These are phyloP conservation scores for Cepaea nemoralis DNA, from an alignment of 1,140 invertebrate genomes.

Conservation along the genomic window DNA sequence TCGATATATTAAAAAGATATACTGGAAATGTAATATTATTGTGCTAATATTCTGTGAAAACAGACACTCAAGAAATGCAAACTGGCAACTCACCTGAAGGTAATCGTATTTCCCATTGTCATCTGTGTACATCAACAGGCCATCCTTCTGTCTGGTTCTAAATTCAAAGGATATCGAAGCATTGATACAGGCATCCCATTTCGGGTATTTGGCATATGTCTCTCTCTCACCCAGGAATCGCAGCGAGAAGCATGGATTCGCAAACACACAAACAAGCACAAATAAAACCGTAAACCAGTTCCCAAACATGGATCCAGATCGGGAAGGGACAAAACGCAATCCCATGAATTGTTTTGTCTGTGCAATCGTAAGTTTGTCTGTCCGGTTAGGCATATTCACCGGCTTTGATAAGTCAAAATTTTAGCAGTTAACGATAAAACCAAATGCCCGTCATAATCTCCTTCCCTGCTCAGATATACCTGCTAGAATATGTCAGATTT, in stretches of 20 bases:
- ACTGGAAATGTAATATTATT: too few relatives aligned
- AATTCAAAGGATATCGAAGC: conserved; percentile 67
- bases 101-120: conserved; percentile 65
- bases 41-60: too few relatives aligned
- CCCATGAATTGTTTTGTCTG: too few relatives aligned
- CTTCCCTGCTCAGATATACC: too few relatives aligned
- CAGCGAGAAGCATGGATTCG: conserved; percentile 32
- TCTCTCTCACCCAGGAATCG: conserved; percentile 45
- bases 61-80: not conserved
- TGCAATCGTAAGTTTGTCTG: too few relatives aligned
- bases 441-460: too few relatives aligned
- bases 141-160: conserved; percentile 51
- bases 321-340: not conserved
- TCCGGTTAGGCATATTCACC: too few relatives aligned
- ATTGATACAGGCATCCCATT: conserved; percentile 67
- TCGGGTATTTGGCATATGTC: conserved; percentile 62
- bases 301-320: not conserved
- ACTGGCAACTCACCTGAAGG: conserved; percentile 43
- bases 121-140: conserved; percentile 66
- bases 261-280: conserved; percentile 19
- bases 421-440: too few relatives aligned
- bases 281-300: not conserved
- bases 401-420: too few relatives aligned
- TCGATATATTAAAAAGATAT: too few relatives aligned
- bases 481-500: too few relatives aligned